These are phyloP conservation scores for Setophaga coronata DNA, from an alignment of 2,113 vertebrate species.

Conservation along the genomic window DNA sequence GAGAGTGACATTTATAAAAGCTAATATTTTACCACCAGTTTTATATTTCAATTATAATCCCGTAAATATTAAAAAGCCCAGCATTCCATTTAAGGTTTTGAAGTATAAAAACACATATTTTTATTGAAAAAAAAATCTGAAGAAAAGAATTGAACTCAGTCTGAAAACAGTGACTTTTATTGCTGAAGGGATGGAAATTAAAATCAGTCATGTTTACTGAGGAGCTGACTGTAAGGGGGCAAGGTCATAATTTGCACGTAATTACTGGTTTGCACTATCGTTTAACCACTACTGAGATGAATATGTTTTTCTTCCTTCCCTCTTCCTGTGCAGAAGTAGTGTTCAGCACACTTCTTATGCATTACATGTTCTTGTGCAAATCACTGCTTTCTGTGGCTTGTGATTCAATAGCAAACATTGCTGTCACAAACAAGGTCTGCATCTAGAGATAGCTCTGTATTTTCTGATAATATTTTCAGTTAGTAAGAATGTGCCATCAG, in stretches of 20 bases:
- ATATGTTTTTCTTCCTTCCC: constrained; percentile 43
- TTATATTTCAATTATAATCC: not conserved
- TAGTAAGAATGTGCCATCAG: not conserved
- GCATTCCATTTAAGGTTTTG: not conserved
- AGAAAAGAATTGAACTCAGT: not conserved
- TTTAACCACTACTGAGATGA: constrained; percentile 60
- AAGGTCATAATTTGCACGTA: constrained; percentile 60
- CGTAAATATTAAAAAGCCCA: not conserved
- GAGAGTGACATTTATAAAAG: not conserved
- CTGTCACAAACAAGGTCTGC: constrained; percentile 32
- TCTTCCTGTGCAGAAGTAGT: constrained; percentile 45
- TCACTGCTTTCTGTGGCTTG: constrained; percentile 46
- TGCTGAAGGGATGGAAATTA: constrained; percentile 6
- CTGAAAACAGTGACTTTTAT: constrained; percentile 9
- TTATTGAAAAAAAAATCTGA: not conserved
- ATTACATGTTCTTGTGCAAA: constrained; percentile 43
- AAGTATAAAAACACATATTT: not conserved
- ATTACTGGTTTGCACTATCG: constrained; percentile 57
- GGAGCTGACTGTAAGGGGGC: constrained; percentile 21
- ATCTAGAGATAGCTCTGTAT: constrained; percentile 5
- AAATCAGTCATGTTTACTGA: constrained; percentile 32
- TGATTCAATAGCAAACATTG: not conserved
- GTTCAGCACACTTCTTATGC: constrained; percentile 25
- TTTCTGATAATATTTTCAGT: constrained; percentile 26
- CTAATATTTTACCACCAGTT: not conserved